phyloP scores from a whole-genome alignment of 2,113 vertebrate genomes.

The Oryzias celebensis region DNA sequence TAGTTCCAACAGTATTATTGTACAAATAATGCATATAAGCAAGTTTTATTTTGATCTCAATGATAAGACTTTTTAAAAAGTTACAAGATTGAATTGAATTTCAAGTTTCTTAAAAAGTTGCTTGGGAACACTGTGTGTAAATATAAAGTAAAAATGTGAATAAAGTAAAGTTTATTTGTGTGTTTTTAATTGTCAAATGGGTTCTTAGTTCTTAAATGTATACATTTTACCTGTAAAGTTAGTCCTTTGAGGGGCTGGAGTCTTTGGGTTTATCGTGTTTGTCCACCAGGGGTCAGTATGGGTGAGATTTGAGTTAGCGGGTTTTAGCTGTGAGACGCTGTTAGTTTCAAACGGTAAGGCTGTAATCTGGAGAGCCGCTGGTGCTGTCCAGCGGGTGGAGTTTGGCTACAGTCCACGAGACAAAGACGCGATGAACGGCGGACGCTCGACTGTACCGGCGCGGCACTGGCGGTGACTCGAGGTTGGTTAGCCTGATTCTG shows the following conservation, averaged over 20 bases:
- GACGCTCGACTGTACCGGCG: neutral
- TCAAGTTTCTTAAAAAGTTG: constrained; percentile 31
- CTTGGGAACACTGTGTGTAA: constrained; percentile 45
- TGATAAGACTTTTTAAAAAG: neutral
- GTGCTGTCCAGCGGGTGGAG: constrained; percentile 51
- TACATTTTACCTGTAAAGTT: too few relatives aligned
- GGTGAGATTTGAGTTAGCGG: neutral
- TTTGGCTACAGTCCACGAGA: constrained; percentile 42
- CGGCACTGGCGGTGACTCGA: constrained; percentile 9
- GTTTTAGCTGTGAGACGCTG: neutral
- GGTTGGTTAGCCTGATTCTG: constrained; percentile 21
- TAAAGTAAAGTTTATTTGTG: too few relatives aligned
- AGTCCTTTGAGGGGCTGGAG: too few relatives aligned
- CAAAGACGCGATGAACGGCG: constrained; percentile 54
- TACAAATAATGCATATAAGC: constrained; percentile 20
- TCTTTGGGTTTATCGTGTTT: too few relatives aligned
- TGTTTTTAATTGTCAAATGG: too few relatives aligned
- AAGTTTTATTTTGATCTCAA: constrained; percentile 16
- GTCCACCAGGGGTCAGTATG: constrained; percentile 28
- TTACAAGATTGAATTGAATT: constrained; percentile 20
- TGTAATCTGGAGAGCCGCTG: neutral
- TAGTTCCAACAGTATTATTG: constrained; percentile 10
- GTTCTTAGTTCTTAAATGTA: too few relatives aligned
- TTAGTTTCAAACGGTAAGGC: neutral
- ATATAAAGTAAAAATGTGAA: constrained; percentile 46